These are phyloP conservation scores for Hydrozoanthus tunicans DNA, from an alignment of 64 coral and sea anemone species.

Conservation along the genomic window DNA sequence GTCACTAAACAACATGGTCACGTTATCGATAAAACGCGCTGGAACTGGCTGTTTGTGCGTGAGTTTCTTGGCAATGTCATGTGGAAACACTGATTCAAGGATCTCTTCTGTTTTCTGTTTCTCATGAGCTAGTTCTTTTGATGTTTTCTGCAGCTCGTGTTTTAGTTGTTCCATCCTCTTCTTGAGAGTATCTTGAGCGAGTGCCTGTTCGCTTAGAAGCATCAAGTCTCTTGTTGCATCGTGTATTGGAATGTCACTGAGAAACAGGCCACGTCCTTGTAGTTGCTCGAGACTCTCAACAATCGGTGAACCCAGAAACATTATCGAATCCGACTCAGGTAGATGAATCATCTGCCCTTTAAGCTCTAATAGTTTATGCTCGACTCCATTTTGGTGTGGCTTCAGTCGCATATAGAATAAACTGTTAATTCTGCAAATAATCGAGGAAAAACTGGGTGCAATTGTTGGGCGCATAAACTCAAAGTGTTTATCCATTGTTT, in stretches of 20 bases:
- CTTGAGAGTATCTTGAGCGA: constrained; percentile 79
- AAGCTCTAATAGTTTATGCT: constrained; percentile 62
- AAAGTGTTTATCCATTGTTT: constrained; percentile 54
- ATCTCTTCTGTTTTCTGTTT: constrained; percentile 85
- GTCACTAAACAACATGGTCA: constrained; percentile 90
- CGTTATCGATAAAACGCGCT: constrained; percentile 76
- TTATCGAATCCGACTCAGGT: constrained; percentile 66
- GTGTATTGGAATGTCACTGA: constrained; percentile 91
- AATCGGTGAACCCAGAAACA: constrained; percentile 78
- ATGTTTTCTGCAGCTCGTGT: constrained; percentile 61
- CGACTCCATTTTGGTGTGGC: constrained; percentile 31
- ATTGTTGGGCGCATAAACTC: constrained; percentile 62
- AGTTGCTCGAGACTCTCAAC: constrained; percentile 80
- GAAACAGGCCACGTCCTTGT: constrained; percentile 69
- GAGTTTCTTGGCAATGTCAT: constrained; percentile 75
- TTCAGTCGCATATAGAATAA: constrained; percentile 59
- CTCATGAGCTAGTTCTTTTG: constrained; percentile 69
- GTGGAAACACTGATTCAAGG: constrained; percentile 80
- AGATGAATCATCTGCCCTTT: constrained; percentile 87
- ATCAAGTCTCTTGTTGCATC: constrained; percentile 89
- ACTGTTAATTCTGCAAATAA: constrained; percentile 68
- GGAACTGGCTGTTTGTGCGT: constrained; percentile 74
- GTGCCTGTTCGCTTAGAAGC: constrained; percentile 79
- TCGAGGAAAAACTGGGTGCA: constrained; percentile 34
- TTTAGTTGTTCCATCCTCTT: constrained; percentile 83